Evolutionary conservation across 2,113 vertebrate genomes (phyloP).

Genomic region (Phoxinus phoxinus): DNA sequence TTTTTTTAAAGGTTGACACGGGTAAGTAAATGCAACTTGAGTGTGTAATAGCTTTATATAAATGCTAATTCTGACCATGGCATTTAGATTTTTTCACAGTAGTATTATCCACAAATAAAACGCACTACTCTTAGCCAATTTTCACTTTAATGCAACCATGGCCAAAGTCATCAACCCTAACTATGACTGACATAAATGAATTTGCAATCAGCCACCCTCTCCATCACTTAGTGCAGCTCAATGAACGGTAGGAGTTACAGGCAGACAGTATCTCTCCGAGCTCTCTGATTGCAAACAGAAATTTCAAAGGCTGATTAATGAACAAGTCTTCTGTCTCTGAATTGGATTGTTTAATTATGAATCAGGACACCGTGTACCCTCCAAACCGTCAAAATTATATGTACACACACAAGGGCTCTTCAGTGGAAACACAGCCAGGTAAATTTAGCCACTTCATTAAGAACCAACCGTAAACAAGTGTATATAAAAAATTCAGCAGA

Average conservation of each 20-base stretch:
- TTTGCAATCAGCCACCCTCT: constrained; percentile 41
- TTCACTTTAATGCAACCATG: constrained; percentile 1
- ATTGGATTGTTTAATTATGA: constrained; percentile 60
- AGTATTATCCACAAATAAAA: constrained; percentile 31
- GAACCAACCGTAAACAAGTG: constrained; percentile 12
- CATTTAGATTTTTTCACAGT: constrained; percentile 22
- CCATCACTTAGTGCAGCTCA: constrained; percentile 12
- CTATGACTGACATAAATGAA: constrained; percentile 39
- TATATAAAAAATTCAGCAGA: neutral
- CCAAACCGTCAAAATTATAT: constrained; percentile 42
- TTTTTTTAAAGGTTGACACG: neutral
- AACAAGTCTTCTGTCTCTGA: constrained; percentile 52
- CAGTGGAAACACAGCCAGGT: constrained; percentile 46
- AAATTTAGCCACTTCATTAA: constrained; percentile 45
- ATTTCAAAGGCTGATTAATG: constrained; percentile 65
- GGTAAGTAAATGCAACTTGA: constrained; percentile 14
- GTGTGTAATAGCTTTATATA: constrained; percentile 40
- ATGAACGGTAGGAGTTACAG: constrained; percentile 38
- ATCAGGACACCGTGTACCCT: constrained; percentile 49
- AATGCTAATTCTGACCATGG: constrained; percentile 35
- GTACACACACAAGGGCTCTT: constrained; percentile 36
- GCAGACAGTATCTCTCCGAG: constrained; percentile 48
- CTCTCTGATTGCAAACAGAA: constrained; percentile 58
- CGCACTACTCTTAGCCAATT: constrained; percentile 8
- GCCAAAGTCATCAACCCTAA: constrained; percentile 29